Evolutionary conservation across 2,113 vertebrate genomes (phyloP).

Genomic region (Globicephala melas): DNA sequence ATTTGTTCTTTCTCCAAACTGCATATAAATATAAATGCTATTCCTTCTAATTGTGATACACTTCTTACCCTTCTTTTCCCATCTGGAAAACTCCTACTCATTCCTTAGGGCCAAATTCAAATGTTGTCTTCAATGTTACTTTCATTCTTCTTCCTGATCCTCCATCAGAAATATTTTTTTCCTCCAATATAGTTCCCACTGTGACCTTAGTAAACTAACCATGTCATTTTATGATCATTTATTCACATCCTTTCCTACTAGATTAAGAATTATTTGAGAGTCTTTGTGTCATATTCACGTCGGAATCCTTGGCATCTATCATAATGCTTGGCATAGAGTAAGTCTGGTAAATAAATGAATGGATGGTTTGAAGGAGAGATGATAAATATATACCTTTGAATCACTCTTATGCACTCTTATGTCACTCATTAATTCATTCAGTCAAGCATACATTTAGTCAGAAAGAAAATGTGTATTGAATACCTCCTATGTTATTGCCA

Average conservation of each 20-base stretch:
- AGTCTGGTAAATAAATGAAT: neutral
- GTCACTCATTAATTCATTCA: neutral
- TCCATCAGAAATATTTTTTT: neutral
- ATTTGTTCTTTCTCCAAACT: neutral
- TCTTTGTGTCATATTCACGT: neutral
- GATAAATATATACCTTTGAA: neutral
- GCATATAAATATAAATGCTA: neutral
- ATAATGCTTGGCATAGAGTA: neutral
- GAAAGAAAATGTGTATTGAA: neutral
- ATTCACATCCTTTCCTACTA: neutral
- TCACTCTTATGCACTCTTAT: neutral
- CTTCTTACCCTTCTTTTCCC: neutral
- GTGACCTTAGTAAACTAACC: neutral
- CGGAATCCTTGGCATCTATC: neutral
- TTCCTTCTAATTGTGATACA: neutral
- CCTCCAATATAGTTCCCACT: neutral
- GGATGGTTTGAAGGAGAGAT: neutral
- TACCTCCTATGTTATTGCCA: neutral
- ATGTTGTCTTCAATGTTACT: neutral
- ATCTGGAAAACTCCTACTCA: neutral
- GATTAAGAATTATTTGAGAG: constrained; percentile 2
- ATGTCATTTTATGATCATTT: neutral
- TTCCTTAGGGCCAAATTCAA: neutral
- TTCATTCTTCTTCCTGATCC: neutral
- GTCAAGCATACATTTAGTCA: neutral